phyloP scores from a whole-genome alignment of 2,797 vertebrate species.

The Botia kubotai region DNA sequence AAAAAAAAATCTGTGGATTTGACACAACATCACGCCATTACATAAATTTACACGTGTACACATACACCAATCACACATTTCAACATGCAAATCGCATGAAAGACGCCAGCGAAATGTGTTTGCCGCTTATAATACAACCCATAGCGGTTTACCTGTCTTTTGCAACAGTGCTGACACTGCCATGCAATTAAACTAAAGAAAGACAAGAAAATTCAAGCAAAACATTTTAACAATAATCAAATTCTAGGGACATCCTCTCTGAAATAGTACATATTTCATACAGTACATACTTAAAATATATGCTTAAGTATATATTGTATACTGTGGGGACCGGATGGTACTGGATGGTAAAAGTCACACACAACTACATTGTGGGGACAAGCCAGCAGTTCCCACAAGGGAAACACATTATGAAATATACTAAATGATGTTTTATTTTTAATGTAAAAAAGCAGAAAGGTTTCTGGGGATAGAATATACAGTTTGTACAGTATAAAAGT shows the following conservation, averaged over 20 bases:
- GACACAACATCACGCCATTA: constrained; percentile 45
- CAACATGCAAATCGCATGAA: constrained; percentile 37
- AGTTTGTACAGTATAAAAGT: too few species aligned
- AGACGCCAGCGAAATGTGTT: constrained; percentile 32
- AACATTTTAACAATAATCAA: constrained; percentile 4
- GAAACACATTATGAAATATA: too few species aligned
- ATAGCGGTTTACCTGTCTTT: constrained; percentile 11
- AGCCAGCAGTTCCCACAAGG: too few species aligned
- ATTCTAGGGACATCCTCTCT: background rate
- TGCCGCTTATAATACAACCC: background rate
- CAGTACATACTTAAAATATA: background rate
- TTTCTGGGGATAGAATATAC: too few species aligned
- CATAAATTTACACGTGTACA: constrained; percentile 15
- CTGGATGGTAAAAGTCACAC: too few species aligned
- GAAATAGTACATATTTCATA: background rate
- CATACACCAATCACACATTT: constrained; percentile 35
- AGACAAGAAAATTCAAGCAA: background rate
- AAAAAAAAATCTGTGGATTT: constrained; percentile 48
- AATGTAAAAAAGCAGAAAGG: too few species aligned
- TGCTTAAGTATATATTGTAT: too few species aligned
- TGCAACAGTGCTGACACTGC: background rate
- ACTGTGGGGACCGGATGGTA: too few species aligned
- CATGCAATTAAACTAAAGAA: background rate
- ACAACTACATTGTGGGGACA: too few species aligned
- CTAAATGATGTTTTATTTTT: too few species aligned